Evolutionary conservation across 2,797 vertebrate species (phyloP).

Genomic region (Leucoraja ocellata): DNA sequence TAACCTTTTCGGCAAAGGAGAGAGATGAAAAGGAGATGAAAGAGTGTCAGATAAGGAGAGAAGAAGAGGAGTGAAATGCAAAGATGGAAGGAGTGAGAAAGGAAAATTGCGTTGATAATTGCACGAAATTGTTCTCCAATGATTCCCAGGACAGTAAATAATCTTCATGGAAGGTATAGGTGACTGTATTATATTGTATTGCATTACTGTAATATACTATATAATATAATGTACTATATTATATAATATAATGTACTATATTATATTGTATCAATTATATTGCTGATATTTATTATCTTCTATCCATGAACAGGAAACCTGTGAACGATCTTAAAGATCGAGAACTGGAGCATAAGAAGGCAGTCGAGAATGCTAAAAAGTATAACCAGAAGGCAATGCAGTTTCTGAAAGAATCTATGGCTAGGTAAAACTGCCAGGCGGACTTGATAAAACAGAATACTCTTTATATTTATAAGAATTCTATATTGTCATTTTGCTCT

Average conservation of each 20-base stretch:
- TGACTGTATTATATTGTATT: not conserved
- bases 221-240: not conserved
- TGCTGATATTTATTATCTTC: conserved; percentile 38
- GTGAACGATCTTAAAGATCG: conserved; percentile 47
- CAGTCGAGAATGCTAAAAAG: conserved; percentile 54
- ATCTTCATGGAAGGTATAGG: not conserved
- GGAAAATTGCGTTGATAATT: not conserved
- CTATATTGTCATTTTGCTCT: not conserved
- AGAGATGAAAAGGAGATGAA: no score
- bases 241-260: not conserved
- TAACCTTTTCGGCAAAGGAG: no score
- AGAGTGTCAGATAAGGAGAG: no score
- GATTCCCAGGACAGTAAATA: conserved; percentile 9
- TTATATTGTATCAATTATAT: not conserved
- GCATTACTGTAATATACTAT: not conserved
- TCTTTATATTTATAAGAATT: not conserved
- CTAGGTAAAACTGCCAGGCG: conserved; percentile 57
- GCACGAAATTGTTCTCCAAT: not conserved
- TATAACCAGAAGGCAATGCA: conserved; percentile 57
- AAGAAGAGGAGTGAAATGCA: no score
- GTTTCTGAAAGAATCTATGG: conserved; percentile 70
- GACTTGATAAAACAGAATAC: no score
- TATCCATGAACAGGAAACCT: conserved; percentile 53
- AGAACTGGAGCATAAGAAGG: conserved; percentile 53
- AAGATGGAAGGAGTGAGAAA: no score